These are phyloP conservation scores for Pogoniulus pusillus DNA, from an alignment of 2,797 vertebrate species.

Conservation along the genomic window DNA sequence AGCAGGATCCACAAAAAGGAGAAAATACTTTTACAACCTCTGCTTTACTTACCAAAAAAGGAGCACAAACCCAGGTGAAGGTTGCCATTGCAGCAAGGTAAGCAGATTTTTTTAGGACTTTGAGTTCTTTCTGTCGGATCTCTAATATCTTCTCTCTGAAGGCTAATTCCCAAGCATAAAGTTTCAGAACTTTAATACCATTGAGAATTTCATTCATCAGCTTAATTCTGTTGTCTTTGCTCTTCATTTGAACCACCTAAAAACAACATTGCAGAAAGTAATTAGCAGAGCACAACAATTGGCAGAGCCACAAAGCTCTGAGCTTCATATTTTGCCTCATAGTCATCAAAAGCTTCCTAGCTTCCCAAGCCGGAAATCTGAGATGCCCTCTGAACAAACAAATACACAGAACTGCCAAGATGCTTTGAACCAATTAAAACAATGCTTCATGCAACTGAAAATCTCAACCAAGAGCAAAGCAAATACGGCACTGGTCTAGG, in stretches of 20 bases:
- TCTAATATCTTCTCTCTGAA: conserved; percentile 91
- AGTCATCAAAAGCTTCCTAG: conserved; percentile 57
- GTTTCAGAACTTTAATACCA: conserved; percentile 95
- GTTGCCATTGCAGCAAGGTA: conserved; percentile 90
- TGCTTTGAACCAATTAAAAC: conserved; percentile 32
- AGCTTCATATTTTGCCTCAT: conserved; percentile 57
- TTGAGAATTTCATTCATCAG: conserved; percentile 98
- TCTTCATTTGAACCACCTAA: conserved; percentile 98
- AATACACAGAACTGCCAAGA: conserved; percentile 32
- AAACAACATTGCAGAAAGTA: conserved; percentile 27
- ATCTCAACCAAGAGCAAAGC: background rate
- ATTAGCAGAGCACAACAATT: conserved; percentile 33
- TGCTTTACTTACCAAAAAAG: conserved; percentile 90
- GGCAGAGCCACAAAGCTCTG: conserved; percentile 30
- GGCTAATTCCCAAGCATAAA: conserved; percentile 97
- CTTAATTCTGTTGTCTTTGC: conserved; percentile 94
- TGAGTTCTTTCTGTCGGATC: conserved; percentile 90
- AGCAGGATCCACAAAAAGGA: background rate
- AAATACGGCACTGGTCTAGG: background rate
- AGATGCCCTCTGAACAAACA: conserved; percentile 56
- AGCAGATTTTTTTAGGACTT: conserved; percentile 89
- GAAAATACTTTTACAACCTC: background rate
- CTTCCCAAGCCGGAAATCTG: conserved; percentile 55
- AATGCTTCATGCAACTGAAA: conserved; percentile 1
- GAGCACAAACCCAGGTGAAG: conserved; percentile 97